phyloP scores from a whole-genome alignment of 2,797 vertebrate genomes.

The Eulemur albifrons region DNA sequence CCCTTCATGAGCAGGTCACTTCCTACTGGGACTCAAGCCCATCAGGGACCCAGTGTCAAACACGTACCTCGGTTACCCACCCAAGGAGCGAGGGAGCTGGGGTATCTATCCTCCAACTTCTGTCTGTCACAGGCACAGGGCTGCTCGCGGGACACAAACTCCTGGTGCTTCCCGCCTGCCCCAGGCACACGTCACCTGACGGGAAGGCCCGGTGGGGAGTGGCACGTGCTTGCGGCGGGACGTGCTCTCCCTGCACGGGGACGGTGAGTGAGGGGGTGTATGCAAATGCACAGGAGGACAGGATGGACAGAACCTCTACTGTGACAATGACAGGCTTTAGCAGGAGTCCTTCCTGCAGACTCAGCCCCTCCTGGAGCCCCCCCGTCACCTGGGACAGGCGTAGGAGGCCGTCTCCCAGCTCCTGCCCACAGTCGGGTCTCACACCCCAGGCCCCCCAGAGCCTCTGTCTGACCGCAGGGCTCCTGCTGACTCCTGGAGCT shows the following conservation, averaged over 20 bases:
- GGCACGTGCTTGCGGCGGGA: background rate
- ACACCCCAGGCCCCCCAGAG: no score
- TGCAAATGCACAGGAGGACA: no score
- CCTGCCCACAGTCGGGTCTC: background rate
- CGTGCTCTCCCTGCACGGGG: background rate
- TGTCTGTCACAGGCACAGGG: no score
- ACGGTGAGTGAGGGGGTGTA: background rate
- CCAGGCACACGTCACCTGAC: no score
- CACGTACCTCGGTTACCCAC: background rate
- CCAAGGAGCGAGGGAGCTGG: rapidly evolving
- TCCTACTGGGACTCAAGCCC: background rate
- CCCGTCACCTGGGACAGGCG: background rate
- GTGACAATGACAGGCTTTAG: background rate
- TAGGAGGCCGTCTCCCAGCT: no score
- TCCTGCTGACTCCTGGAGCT: background rate
- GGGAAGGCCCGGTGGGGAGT: background rate
- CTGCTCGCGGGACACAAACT: background rate
- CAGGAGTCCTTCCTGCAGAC: background rate
- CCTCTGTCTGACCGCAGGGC: background rate
- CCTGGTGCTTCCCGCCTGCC: no score
- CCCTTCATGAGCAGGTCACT: background rate
- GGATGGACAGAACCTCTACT: background rate
- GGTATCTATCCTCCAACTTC: background rate
- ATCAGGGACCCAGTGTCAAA: background rate
- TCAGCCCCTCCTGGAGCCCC: background rate